phyloP scores from a whole-genome alignment of 2,888 invertebrate species.

The Sphaeridia pumilis region DNA sequence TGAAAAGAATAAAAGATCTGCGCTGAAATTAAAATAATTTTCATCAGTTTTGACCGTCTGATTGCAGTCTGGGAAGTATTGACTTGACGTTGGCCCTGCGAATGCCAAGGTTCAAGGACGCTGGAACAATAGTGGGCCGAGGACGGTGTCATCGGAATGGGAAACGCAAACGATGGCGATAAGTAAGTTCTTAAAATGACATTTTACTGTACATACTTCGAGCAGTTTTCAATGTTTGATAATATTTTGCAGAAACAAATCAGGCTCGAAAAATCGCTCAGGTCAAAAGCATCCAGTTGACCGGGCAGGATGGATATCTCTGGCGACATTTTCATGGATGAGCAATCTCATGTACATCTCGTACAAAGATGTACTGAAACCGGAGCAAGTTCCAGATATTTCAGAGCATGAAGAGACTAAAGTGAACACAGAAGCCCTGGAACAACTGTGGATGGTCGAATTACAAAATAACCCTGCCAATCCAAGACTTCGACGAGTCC shows the following conservation, averaged over 20 bases:
- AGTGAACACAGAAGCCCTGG: conserved; percentile 40
- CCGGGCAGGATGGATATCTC: conserved; percentile 40
- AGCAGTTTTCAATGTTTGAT: no score
- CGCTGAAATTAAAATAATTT: no score
- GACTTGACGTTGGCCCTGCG: no score
- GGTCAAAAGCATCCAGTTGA: conserved; percentile 39
- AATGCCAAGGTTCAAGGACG: no score
- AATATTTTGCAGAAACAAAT: no score
- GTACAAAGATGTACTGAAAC: conserved; percentile 42
- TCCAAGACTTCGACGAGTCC: conserved; percentile 41
- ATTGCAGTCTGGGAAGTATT: no score
- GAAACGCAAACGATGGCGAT: background rate
- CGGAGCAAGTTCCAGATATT: conserved; percentile 34
- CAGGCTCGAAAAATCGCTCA: no score
- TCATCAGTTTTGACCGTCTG: no score
- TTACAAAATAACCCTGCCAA: conserved; percentile 39
- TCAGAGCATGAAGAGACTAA: conserved; percentile 24
- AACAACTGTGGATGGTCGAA: conserved; percentile 46
- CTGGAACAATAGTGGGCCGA: no score
- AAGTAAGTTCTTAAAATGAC: no score
- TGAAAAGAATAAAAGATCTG: no score
- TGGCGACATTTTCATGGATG: conserved; percentile 46
- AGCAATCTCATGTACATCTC: conserved; percentile 45
- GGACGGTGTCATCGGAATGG: background rate
- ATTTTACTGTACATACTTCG: no score